phyloP scores from a whole-genome alignment of 1,140 invertebrate species.

The Drosophila kurseongensis region DNA sequence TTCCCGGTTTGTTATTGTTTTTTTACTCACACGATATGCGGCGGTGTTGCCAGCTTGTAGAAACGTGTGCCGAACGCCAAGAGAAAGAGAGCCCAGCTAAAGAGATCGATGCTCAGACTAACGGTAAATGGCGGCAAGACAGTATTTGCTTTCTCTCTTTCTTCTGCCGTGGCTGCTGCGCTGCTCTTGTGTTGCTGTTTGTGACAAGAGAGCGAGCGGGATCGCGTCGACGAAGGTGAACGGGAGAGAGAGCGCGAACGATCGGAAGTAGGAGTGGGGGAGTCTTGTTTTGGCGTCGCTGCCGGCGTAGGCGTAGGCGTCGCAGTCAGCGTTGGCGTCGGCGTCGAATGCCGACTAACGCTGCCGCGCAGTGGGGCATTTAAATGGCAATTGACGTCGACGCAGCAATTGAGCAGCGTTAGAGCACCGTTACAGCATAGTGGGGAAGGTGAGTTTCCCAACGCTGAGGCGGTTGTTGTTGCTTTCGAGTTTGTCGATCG shows the following conservation, averaged over 20 bases:
- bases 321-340: slow-evolving; percentile 17
- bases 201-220: slow-evolving; percentile 26
- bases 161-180: slow-evolving; percentile 5
- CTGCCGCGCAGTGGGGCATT: slow-evolving; percentile 67
- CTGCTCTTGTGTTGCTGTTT: slow-evolving; percentile 22
- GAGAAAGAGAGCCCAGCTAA: slow-evolving; percentile 90
- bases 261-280: slow-evolving; percentile 48
- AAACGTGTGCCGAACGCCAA: slow-evolving; percentile 91
- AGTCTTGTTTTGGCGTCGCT: slow-evolving; percentile 52
- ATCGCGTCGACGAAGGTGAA: slow-evolving; percentile 26
- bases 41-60: slow-evolving; percentile 93
- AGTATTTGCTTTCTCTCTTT: slow-evolving; percentile 4
- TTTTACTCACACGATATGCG: slow-evolving; percentile 94
- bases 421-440: slow-evolving; percentile 76
- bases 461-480: slow-evolving; percentile 20
- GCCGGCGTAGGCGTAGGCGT: slow-evolving; percentile 35
- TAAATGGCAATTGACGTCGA: slow-evolving; percentile 76
- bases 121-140: slow-evolving; percentile 85
- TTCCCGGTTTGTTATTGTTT: not conserved
- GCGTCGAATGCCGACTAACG: slow-evolving; percentile 65
- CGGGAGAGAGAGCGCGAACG: slow-evolving; percentile 49
- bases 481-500: slow-evolving; percentile 60
- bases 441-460: slow-evolving; percentile 64
- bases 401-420: slow-evolving; percentile 73
- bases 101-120: slow-evolving; percentile 90